Evolutionary conservation across 2,888 invertebrate genomes (phyloP).

Genomic region (Loripinus fragilis): DNA sequence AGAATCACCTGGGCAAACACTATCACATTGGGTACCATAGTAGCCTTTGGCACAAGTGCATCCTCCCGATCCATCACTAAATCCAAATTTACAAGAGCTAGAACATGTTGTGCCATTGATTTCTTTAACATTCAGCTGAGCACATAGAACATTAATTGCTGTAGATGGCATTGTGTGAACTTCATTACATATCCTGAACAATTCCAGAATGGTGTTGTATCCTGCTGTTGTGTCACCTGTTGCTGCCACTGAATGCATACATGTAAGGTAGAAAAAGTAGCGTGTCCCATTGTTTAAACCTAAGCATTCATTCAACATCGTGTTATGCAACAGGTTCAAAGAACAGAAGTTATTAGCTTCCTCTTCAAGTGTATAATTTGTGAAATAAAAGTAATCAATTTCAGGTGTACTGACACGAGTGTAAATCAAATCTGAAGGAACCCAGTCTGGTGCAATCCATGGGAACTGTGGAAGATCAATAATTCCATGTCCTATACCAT

Average conservation of each 20-base stretch:
- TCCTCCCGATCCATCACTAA: conserved; percentile 32
- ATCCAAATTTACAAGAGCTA: conserved; percentile 61
- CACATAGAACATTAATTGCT: conserved; percentile 33
- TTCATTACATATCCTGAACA: conserved; percentile 52
- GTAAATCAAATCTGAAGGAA: conserved; percentile 65
- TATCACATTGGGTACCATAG: conserved; percentile 58
- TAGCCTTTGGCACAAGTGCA: conserved; percentile 67
- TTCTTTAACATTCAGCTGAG: conserved; percentile 16
- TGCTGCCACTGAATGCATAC: conserved; percentile 46
- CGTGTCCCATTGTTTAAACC: conserved; percentile 39
- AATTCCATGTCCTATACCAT: conserved; percentile 32
- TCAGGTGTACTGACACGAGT: conserved; percentile 33
- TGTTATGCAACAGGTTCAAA: conserved; percentile 8
- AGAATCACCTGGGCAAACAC: conserved; percentile 69
- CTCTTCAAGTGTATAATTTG: conserved; percentile 36
- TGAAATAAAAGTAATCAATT: conserved; percentile 48
- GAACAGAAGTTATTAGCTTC: conserved; percentile 44
- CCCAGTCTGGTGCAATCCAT: conserved; percentile 69
- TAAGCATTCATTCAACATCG: conserved; percentile 18
- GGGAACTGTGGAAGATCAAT: conserved; percentile 62
- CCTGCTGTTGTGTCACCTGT: conserved; percentile 37
- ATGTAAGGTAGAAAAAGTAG: conserved; percentile 40
- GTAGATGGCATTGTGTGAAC: conserved; percentile 34
- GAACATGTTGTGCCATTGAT: conserved; percentile 58
- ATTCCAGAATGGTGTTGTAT: conserved; percentile 53